phyloP scores from a whole-genome alignment of 2,113 vertebrate genomes.

The Carettochelys insculpta region DNA sequence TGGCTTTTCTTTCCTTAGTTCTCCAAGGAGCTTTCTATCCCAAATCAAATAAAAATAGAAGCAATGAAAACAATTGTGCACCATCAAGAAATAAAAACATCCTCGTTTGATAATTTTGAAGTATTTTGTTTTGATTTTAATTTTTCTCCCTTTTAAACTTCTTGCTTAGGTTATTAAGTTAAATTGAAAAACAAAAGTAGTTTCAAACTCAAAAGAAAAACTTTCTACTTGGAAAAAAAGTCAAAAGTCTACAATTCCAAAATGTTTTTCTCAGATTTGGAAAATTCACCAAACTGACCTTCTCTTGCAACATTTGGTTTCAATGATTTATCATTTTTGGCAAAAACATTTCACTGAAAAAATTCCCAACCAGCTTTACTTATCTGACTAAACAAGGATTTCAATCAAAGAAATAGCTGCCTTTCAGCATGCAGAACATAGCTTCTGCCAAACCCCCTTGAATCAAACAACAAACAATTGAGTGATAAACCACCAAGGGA shows the following conservation, averaged over 20 bases:
- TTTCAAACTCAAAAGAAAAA: not conserved
- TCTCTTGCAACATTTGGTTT: not conserved
- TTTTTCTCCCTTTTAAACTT: not conserved
- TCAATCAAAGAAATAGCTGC: constrained; percentile 18
- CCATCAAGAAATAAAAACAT: not conserved
- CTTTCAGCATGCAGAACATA: not conserved
- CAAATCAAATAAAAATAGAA: not conserved
- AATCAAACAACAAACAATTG: no score
- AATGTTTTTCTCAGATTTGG: not conserved
- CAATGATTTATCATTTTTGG: not conserved
- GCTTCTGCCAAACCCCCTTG: not conserved
- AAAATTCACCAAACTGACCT: not conserved
- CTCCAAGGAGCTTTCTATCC: not conserved
- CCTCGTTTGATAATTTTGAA: not conserved
- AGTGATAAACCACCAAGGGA: no score
- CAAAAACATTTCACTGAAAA: not conserved
- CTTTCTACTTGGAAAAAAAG: not conserved
- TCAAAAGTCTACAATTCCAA: not conserved
- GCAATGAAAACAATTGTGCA: not conserved
- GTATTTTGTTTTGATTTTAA: not conserved
- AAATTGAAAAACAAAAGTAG: not conserved
- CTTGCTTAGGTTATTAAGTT: not conserved
- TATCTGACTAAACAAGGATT: not conserved
- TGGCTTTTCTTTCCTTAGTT: no score
- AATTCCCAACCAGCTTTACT: not conserved